Evolutionary conservation across 2,888 invertebrate genomes (phyloP), one percentile per base, ranked within the genome.

Genomic region (Clivina fossor): DNA sequence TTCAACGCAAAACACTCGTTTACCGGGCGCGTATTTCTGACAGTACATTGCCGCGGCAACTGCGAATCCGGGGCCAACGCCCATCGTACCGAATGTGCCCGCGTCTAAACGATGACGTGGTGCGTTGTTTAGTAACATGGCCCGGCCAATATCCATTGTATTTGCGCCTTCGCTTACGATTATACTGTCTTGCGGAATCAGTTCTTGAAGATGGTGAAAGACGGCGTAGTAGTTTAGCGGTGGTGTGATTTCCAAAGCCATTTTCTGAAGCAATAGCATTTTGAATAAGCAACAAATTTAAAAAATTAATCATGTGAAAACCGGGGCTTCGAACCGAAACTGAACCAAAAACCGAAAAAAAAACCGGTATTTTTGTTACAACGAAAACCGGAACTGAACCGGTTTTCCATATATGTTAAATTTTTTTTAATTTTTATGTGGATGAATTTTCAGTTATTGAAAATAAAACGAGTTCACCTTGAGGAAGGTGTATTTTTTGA

Each of bases 121-220:
- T 61, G 84, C 76, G 63, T 81, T 81, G 71, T 96, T 94, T n/a
- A 86, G 76, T 28, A 97, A 75, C 75, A 96, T 83, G 0, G 93
- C 85, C 38, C 97, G 80, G 0, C 97, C 96, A 68, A 97, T 97
- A 70, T 98, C 97, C 98, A 98, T 98, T 0, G 97, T 98, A 73
- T 97, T 97, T 26, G 97, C 96, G 16, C 97, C 98, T 76, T 98
- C 97, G 69, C 94, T 96, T 20, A 96, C 90, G 58, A 98, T 92
- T 11, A 97, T 83, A 3, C 88, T 85, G 74, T 97, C 89, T 68
- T 81, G 78, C 0, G 93, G 92, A 56, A 93, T 80, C 51, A 79
- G 72, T 38, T 84, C 80, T 66, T 89, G 87, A 41, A 97, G 82
- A 60, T 89, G 83, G 71, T 89, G 85, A 71, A 95, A 93, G 2